Base-by-base conservation (phyloP, 2,797 vertebrate genomes). In the Clarias laeviceps region DNA sequence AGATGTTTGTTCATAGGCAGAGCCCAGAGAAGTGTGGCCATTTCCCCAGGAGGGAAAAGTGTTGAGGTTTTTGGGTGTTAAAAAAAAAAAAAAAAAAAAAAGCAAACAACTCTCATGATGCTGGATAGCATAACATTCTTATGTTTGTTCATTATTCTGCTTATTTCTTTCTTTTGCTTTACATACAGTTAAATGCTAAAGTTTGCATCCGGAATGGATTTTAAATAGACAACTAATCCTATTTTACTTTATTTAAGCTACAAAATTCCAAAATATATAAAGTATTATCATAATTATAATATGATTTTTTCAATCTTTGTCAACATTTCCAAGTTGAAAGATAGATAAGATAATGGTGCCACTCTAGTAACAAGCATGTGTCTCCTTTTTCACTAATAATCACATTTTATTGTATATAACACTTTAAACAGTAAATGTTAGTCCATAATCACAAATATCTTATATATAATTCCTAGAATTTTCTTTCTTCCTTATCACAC, bases 1-100 rank as follows among this genome's bases (percentile, higher is more conserved):
- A 93, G 93, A 92, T 93, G 92, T 93, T 93, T 89, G 87, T 92
- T 92, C 90, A 90, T 87, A 90, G 82, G 83, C 89, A 91, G 45
- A 81, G 91, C 92, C 91, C 91, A 91, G 5, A 8, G 91, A 91
- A 86, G 89, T 89, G 85, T 89, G 88, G 62, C 89, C 83, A 87
- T 82, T 86, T 81, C 81, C 89, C 79, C 87, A 85, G 85, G 87
- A 86, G 54, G 86, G 85, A 56, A 69, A 87, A 88, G 88, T 89
- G 88, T 84, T 88, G 87, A 88, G 85, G 86, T 86, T 90, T 88
- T 85, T 80, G 89, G 88, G 89, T 91, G 89, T 88, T 80, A 88
- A 89, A 89, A 88, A 88, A 84, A 65, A 40, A n/a, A 6, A 87
- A 87, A 85, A 85, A 80, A 54, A n/a, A 59, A 24, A 73, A 64